Conservation (phyloP, 2,797 vertebrate species). For the Poeciliopsis presidionis region DNA sequence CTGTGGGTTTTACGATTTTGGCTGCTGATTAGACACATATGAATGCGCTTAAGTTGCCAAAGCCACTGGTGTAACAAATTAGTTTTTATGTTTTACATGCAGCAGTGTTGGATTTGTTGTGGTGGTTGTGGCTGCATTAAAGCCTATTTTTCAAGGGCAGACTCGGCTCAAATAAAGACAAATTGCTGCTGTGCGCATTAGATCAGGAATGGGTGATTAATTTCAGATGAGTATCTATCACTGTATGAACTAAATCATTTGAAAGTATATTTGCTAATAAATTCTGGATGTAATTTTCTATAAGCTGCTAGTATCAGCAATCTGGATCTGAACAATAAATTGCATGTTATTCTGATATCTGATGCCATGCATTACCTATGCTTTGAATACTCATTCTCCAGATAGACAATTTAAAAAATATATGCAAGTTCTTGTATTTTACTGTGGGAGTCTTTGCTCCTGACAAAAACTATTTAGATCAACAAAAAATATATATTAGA, state of each 20-base stretch:
- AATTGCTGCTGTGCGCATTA: not conserved
- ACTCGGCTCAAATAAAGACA: not conserved
- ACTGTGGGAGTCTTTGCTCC: not conserved
- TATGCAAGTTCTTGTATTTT: not conserved
- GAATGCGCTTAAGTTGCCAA: not conserved
- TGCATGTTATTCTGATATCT: not conserved
- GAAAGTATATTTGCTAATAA: not conserved
- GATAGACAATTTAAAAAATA: not conserved
- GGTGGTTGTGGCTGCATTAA: not conserved
- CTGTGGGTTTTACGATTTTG: not conserved
- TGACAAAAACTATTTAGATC: not conserved
- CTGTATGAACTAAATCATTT: not conserved
- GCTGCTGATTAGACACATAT: not conserved
- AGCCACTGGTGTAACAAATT: not conserved
- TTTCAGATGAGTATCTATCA: not conserved
- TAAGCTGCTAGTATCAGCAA: not conserved
- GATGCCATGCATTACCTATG: not conserved
- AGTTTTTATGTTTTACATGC: conserved; percentile 2
- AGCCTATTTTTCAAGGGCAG: not conserved
- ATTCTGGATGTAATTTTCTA: not conserved
- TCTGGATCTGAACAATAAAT: not conserved
- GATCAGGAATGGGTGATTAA: not conserved
- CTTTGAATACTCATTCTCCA: not conserved
- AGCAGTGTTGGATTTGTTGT: not conserved
- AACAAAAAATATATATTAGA: not conserved